Base-by-base conservation (phyloP, 2,113 vertebrate species). In the Taxidea taxus region DNA sequence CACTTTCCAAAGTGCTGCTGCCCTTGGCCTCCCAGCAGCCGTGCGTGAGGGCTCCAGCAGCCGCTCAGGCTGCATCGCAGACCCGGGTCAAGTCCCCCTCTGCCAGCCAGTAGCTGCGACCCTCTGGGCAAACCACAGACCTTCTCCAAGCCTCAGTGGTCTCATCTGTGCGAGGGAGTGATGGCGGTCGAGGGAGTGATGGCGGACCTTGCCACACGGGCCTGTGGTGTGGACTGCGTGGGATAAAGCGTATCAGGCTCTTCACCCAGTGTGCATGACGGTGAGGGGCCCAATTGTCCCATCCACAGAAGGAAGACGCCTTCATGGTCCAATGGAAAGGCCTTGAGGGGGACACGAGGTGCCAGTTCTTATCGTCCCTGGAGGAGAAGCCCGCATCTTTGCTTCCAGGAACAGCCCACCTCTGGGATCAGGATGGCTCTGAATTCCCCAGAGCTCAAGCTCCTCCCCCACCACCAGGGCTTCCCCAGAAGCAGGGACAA, bases 281-380 rank as follows among this genome's bases (percentile, higher is more conserved):
- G 6, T 3, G 8, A 42, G 37, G 21, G 31, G 51, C n/a, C 4
- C 25, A 15, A 23, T 15, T 8, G 42, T 37, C 5, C 18, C 37
- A 72, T 31, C 70, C 44, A 49, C 66, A 29, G 78, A 83, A 31
- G 47, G 47, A 49, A 39, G 13, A 42, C 0, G 1, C 6, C 11
- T 4, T 34, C 34, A 13, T 31, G 2, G 47, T 31, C 37, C 49
- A 4, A 2, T 0, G 20, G 0, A 4, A 34, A 16, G 56, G 37
- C 25, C 20, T 11, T 3, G 1, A 11, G 34, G n/a, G 16, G 14
- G 2, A 1, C 9, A 9, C 0, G 2, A 58, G 3, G 7, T 27
- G 21, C 9, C 18, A 3, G 6, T 49, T 34, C 20, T 75, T 14
- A 14, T 21, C 21, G 2, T 47, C n/a, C 25, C 31, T 29, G 31